Percentiles rank a stretch among this genome's conserved stretches.
These are phyloP conservation scores for Limulus polyphemus DNA, from an alignment of 2,888 invertebrate genomes.

Conservation along the genomic window DNA sequence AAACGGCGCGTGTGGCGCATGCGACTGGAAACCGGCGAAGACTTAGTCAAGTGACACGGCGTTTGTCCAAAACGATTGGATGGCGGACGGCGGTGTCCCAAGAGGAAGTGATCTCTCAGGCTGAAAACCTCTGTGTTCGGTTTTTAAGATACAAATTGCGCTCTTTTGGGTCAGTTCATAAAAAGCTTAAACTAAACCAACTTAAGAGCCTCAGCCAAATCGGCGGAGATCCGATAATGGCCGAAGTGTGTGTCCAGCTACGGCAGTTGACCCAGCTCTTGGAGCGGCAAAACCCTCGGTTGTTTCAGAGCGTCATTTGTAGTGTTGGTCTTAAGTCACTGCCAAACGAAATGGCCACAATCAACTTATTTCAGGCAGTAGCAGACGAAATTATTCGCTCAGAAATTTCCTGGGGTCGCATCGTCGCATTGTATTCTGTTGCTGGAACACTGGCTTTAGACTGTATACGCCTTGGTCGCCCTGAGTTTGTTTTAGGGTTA, in stretches of 20 bases:
- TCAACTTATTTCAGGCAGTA: slow-evolving; percentile 52
- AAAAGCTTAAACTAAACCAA: slow-evolving; percentile 56
- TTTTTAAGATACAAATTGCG: slow-evolving; percentile 53
- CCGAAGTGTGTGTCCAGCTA: slow-evolving; percentile 38
- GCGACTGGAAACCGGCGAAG: too few relatives aligned
- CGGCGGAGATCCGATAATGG: slow-evolving; percentile 36
- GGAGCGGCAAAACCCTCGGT: slow-evolving; percentile 62
- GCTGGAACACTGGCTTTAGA: slow-evolving; percentile 72
- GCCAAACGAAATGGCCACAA: slow-evolving; percentile 38
- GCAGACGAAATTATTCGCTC: slow-evolving; percentile 55
- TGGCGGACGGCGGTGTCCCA: neutral
- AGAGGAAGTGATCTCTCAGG: slow-evolving; percentile 47
- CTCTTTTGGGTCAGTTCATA: slow-evolving; percentile 56
- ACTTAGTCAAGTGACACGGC: too few relatives aligned
- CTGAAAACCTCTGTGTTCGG: slow-evolving; percentile 60
- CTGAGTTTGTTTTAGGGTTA: slow-evolving; percentile 61
- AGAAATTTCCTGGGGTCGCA: slow-evolving; percentile 38
- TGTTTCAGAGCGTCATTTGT: slow-evolving; percentile 33
- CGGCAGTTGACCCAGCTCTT: slow-evolving; percentile 54
- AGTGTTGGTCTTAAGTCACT: slow-evolving; percentile 18
- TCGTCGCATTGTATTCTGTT: slow-evolving; percentile 64
- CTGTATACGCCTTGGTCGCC: slow-evolving; percentile 54
- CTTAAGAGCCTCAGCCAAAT: slow-evolving; percentile 45
- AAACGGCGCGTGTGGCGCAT: too few relatives aligned
- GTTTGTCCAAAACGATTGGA: too few relatives aligned